Percentiles rank a stretch among this genome's conserved stretches.
phyloP scores from a whole-genome alignment of 2,888 invertebrate genomes.

The Bimastos eiseni region DNA sequence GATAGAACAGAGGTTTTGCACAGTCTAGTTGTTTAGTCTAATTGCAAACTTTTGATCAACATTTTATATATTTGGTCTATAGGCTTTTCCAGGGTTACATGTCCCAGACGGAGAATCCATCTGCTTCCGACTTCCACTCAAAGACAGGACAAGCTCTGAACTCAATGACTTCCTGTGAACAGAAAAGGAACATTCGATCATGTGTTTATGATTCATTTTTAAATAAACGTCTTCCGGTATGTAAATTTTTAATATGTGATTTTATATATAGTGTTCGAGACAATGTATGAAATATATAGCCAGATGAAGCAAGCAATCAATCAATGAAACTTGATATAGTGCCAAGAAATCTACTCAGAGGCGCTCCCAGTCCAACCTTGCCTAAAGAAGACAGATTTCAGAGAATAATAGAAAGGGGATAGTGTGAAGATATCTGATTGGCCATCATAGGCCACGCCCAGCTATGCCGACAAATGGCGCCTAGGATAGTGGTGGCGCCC shows the following conservation, averaged over 20 bases:
- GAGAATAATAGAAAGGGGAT: too few species aligned
- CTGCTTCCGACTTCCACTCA: slow-evolving; percentile 33
- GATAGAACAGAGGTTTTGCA: neutral
- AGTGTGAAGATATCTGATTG: too few species aligned
- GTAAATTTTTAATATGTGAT: neutral
- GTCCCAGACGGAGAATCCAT: slow-evolving; percentile 21
- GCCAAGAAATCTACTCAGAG: too few species aligned
- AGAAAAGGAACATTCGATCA: neutral
- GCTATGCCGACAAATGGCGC: too few species aligned
- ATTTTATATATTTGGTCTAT: neutral
- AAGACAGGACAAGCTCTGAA: slow-evolving; percentile 30
- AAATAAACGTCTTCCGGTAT: slow-evolving; percentile 32
- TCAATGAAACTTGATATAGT: too few species aligned
- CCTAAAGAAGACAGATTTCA: too few species aligned
- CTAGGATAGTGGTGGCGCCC: too few species aligned
- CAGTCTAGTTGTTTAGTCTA: neutral
- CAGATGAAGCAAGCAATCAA: too few species aligned
- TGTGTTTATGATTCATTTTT: slow-evolving; percentile 34
- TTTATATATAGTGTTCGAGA: too few species aligned
- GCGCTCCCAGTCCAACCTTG: too few species aligned
- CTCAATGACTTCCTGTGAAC: slow-evolving; percentile 29
- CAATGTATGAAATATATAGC: too few species aligned
- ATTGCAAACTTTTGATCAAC: neutral
- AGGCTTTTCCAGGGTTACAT: slow-evolving; percentile 31
- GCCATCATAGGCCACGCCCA: too few species aligned